phyloP scores from a whole-genome alignment of 1,140 invertebrate genomes.

The Octopus sinensis region DNA sequence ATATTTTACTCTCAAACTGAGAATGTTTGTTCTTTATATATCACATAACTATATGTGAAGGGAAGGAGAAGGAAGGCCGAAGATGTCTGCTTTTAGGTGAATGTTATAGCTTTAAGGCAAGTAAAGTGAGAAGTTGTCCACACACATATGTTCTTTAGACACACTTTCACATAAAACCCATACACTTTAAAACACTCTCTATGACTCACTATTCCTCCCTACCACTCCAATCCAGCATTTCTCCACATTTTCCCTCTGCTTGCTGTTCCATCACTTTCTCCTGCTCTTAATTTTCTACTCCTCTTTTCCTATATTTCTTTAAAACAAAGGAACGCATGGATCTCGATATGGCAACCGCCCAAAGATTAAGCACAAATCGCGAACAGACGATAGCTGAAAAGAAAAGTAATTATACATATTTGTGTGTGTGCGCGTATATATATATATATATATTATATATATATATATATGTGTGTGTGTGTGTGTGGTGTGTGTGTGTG shows the following conservation, averaged over 20 bases:
- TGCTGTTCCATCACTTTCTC: not conserved
- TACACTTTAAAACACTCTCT: not conserved
- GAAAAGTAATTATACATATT: not conserved
- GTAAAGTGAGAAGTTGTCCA: not conserved
- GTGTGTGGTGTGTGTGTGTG: not conserved
- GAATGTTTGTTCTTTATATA: too few species aligned
- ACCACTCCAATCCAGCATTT: not conserved
- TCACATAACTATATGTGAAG: too few species aligned
- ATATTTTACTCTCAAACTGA: too few species aligned
- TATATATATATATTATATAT: not conserved
- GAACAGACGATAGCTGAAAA: not conserved
- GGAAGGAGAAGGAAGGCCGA: too few species aligned
- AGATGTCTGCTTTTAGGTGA: too few species aligned
- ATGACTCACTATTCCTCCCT: not conserved
- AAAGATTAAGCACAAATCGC: not conserved
- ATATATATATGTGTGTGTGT: not conserved
- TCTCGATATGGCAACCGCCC: not conserved
- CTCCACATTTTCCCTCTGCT: not conserved
- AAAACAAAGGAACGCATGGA: not conserved
- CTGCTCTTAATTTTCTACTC: not conserved
- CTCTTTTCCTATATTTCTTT: not conserved
- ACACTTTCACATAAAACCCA: too few species aligned
- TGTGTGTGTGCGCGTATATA: not conserved
- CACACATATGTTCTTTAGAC: too few species aligned
- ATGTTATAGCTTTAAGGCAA: not conserved